Percentiles rank a stretch among this genome's conserved stretches.
These are phyloP conservation scores for Mesochorus sp. DNA, from an alignment of 2,888 invertebrate genomes.

Conservation along the genomic window DNA sequence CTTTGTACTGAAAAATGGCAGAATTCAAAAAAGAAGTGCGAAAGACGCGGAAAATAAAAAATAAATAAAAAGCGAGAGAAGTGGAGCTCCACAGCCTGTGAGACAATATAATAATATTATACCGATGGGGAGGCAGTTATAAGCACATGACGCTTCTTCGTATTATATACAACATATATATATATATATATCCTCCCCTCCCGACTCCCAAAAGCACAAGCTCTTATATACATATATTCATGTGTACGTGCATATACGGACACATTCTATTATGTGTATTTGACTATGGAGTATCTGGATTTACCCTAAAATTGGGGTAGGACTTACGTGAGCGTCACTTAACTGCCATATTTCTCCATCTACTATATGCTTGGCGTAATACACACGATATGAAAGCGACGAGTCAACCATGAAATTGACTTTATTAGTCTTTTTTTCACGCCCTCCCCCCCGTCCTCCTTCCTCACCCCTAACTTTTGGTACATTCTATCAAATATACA, in stretches of 20 bases:
- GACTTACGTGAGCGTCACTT: conserved; percentile 53
- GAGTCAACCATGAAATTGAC: conserved; percentile 79
- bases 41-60: conserved; percentile 3
- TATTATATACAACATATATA: conserved; percentile 73
- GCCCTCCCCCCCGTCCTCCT: conserved; percentile 10
- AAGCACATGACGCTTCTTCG: conserved; percentile 79
- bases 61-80: conserved; percentile 18
- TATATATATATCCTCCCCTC: conserved; percentile 25
- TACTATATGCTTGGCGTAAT: conserved; percentile 66
- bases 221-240: conserved; percentile 33
- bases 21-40: neutral
- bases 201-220: conserved; percentile 40
- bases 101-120: conserved; percentile 78
- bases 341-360: conserved; percentile 53
- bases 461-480: no score
- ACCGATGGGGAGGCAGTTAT: conserved; percentile 78
- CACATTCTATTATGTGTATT: conserved; percentile 20
- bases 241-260: conserved; percentile 52
- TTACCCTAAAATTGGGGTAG: conserved; percentile 59
- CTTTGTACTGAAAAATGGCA: neutral
- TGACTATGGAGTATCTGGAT: conserved; percentile 45
- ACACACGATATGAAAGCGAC: conserved; percentile 70
- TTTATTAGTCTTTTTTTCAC: conserved; percentile 74
- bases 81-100: conserved; percentile 59
- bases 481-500: conserved; percentile 52